Evolutionary conservation across 2,113 vertebrate species (phyloP), one percentile per base, ranked within the genome.

Genomic region (Gadus macrocephalus): DNA sequence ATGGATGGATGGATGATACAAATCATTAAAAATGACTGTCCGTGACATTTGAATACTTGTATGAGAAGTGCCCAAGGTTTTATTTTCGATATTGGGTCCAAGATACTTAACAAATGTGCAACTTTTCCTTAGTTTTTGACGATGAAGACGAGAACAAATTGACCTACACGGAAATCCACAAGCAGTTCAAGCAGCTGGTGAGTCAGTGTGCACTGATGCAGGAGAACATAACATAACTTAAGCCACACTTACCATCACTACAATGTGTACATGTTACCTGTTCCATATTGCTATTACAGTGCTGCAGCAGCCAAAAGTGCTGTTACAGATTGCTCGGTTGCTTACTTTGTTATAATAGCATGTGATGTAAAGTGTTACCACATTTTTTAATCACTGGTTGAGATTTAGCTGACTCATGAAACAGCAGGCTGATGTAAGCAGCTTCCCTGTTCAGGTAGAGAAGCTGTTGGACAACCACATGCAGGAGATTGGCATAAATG

Each of bases 121-220:
- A 58, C n/a, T 58, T 58, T 66, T 69, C 86, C 81, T 11, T 90
- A 98, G 97, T 99, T 87, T 99, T 98, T 88, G 96, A 99, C 79
- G 96, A 98, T 61, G 97, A 99, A 86, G 97, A 99, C 82, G 97
- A 99, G 89, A 98, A 95, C 81, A 99, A 99, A 85, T 88, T 99
- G 74, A 93, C 94, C 2, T 99, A 98, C 59, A 99, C 96, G 79
- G 97, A 98, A 78, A 96, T 99, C 88, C 96, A 98, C 83, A 91
- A 95, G 82, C 95, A 98, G 79, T 99, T 98, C 85, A 98, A 97
- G 88, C 93, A 93, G 71, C 71, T 99, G 93, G 96, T 97, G 84
- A 97, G 94, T 92, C 25, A 25, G 19, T 59, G 25, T 25, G 25
- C 25, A 25, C 25, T 25, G 25, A 25, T 25, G 25, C 2, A 25